Evolutionary conservation across 2,797 vertebrate genomes (phyloP).

Genomic region (Furcifer pardalis): DNA sequence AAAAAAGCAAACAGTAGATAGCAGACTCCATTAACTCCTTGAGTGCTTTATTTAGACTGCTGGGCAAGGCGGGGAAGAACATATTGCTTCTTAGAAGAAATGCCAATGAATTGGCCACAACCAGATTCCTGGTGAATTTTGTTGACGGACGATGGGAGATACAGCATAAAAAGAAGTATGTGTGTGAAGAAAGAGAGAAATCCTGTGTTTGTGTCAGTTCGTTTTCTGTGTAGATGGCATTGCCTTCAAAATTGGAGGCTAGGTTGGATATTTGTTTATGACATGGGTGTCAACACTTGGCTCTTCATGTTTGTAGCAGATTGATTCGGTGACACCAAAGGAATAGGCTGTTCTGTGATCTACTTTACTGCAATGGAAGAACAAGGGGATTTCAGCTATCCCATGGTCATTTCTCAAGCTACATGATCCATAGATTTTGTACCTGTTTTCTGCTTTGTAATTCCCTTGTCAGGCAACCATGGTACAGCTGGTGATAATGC

Average conservation of each 20-base stretch:
- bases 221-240: not conserved
- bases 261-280: not conserved
- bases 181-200: not conserved
- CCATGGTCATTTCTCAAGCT: conserved; percentile 38
- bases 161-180: not conserved
- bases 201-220: not conserved
- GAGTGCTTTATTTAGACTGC: conserved; percentile 7
- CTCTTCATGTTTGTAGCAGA: not conserved
- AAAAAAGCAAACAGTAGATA: conserved; percentile 76
- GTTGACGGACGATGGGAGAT: not conserved
- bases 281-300: not conserved
- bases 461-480: not conserved
- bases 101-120: accelerated
- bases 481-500: conserved; percentile 37
- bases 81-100: accelerated
- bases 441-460: conserved; percentile 7
- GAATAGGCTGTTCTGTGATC: not conserved
- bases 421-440: conserved; percentile 16
- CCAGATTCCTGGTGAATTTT: not conserved
- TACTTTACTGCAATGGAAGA: conserved; percentile 12
- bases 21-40: conserved; percentile 66
- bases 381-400: not conserved
- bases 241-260: conserved; percentile 17
- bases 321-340: conserved; percentile 5
- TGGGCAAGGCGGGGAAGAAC: not conserved